Evolutionary conservation across 2,113 vertebrate genomes (phyloP).

Genomic region (Psilopogon haemacephalus): DNA sequence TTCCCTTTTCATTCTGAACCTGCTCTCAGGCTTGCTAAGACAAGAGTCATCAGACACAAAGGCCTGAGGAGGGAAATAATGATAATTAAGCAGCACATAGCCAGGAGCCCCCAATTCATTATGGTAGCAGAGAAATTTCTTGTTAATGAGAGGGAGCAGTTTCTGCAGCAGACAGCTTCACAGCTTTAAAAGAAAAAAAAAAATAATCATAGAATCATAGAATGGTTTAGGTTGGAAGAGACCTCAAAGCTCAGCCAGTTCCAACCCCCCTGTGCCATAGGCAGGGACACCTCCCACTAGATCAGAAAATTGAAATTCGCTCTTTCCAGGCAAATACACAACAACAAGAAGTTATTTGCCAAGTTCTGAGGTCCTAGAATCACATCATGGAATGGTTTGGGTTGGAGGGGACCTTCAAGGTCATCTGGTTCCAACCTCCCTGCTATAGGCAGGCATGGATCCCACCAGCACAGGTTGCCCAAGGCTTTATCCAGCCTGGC

Average conservation of each 20-base stretch:
- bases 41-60: slow-evolving; percentile 13
- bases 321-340: background rate
- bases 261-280: too few species aligned
- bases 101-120: slow-evolving; percentile 5
- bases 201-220: too few species aligned
- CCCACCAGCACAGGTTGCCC: too few species aligned
- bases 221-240: too few species aligned
- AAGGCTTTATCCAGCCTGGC: too few species aligned
- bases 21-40: slow-evolving; percentile 23
- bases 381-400: too few species aligned
- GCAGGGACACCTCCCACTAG: too few species aligned
- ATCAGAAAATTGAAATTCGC: too few species aligned
- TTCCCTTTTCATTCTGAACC: slow-evolving; percentile 32
- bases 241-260: too few species aligned
- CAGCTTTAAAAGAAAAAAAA: background rate
- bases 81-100: slow-evolving; percentile 41
- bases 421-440: too few species aligned
- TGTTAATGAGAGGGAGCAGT: background rate
- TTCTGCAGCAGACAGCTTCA: background rate
- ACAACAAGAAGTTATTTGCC: background rate
- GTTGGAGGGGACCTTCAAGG: too few species aligned
- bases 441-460: too few species aligned
- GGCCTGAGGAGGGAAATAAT: slow-evolving; percentile 28
- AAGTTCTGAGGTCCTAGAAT: background rate
- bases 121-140: background rate